Conservation (phyloP, 1,140 invertebrate genomes). For the Zaprionus davidi region DNA sequence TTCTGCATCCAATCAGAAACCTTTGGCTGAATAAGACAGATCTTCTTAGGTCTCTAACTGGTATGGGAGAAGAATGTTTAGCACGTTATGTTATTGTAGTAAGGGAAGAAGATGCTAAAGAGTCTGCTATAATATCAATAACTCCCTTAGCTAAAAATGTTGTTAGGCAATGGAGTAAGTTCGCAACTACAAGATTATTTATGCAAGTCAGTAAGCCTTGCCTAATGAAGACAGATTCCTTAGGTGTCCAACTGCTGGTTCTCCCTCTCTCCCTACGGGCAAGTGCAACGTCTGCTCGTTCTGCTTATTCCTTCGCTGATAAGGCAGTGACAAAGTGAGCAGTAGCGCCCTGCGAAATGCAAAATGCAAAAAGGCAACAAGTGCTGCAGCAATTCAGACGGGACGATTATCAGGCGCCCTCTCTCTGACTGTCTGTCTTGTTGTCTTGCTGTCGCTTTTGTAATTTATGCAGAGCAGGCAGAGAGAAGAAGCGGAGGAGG, state of each 20-base stretch:
- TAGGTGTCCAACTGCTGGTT: neutral
- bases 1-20: too few relatives aligned
- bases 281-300: slow-evolving; percentile 45
- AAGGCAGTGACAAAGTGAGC: slow-evolving; percentile 37
- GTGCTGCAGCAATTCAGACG: slow-evolving; percentile 9
- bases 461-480: slow-evolving; percentile 19
- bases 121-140: too few relatives aligned
- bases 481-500: neutral
- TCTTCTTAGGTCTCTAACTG: too few relatives aligned
- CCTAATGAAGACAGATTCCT: neutral
- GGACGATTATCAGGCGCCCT: slow-evolving; percentile 61
- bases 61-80: too few relatives aligned
- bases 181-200: neutral
- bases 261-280: slow-evolving; percentile 1
- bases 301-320: slow-evolving; percentile 15
- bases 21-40: neutral
- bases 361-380: slow-evolving; percentile 56
- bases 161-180: neutral
- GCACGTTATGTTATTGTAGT: too few relatives aligned
- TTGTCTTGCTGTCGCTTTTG: neutral
- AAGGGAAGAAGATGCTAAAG: neutral
- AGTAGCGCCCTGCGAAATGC: slow-evolving; percentile 22
- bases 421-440: slow-evolving; percentile 19
- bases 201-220: neutral
- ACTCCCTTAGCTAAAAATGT: neutral